phyloP scores from a whole-genome alignment of 2,113 vertebrate genomes.

The Xenopus borealis region DNA sequence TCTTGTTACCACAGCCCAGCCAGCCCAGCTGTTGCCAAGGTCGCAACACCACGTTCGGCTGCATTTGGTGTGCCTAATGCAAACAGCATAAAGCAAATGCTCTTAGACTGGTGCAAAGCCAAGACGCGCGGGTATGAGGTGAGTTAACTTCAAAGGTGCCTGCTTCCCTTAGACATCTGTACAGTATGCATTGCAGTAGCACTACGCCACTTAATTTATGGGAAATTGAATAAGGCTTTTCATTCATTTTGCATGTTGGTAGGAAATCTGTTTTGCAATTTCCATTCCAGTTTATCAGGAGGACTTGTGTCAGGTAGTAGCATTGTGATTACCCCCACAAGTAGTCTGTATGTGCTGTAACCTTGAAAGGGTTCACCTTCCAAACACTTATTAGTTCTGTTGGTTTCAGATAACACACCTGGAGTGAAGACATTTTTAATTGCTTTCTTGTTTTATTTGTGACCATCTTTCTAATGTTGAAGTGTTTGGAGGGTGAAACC shows the following conservation, averaged over 20 bases:
- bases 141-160: slow-evolving; percentile 38
- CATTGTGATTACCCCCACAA: too few relatives aligned
- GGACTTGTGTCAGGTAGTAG: too few relatives aligned
- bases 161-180: not conserved
- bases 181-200: not conserved
- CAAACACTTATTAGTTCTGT: too few relatives aligned
- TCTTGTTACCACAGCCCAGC: slow-evolving; percentile 58
- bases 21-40: slow-evolving; percentile 64
- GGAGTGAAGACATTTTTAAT: too few relatives aligned
- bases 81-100: slow-evolving; percentile 98
- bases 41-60: slow-evolving; percentile 82
- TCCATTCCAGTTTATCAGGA: too few relatives aligned
- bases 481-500: too few relatives aligned
- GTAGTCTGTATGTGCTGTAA: too few relatives aligned
- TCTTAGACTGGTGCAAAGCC: slow-evolving; percentile 95
- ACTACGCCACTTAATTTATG: not conserved
- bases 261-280: too few relatives aligned
- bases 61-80: slow-evolving; percentile 94
- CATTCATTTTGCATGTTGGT: not conserved
- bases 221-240: not conserved
- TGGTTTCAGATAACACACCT: too few relatives aligned
- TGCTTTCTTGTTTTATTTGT: too few relatives aligned
- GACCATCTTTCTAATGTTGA: too few relatives aligned
- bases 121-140: slow-evolving; percentile 95
- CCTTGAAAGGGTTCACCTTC: too few relatives aligned